Conservation (phyloP, 1,140 invertebrate genomes). For the Akabosia matsudoensis region DNA sequence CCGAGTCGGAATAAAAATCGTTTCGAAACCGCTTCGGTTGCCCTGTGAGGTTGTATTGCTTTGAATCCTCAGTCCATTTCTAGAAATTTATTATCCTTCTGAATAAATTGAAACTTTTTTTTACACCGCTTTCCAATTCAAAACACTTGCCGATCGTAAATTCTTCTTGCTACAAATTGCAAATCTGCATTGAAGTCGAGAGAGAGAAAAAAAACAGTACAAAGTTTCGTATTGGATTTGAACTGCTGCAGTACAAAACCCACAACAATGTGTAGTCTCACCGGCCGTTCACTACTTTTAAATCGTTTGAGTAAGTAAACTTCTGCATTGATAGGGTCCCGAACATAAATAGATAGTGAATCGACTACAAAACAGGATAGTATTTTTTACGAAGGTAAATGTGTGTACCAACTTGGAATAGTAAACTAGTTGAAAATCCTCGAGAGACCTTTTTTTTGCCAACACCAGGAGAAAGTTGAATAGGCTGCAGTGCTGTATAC, state of each 20-base stretch:
- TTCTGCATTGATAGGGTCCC: background rate
- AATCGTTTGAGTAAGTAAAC: background rate
- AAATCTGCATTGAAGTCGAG: constrained; percentile 16
- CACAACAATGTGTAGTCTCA: background rate
- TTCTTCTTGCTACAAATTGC: too few relatives aligned
- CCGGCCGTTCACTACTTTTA: background rate
- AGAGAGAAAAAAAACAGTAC: too few relatives aligned
- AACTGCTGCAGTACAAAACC: background rate
- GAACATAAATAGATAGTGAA: background rate
- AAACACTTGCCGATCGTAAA: constrained; percentile 13
- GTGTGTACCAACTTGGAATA: too few relatives aligned
- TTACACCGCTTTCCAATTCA: constrained; percentile 15
- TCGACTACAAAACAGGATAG: background rate
- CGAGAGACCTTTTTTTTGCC: background rate
- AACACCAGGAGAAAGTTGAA: constrained; percentile 3
- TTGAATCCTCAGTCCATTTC: background rate
- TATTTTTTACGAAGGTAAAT: too few relatives aligned
- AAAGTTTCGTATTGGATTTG: too few relatives aligned
- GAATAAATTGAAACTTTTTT: constrained; percentile 17
- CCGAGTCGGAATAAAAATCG: too few relatives aligned
- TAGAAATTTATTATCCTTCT: constrained; percentile 8
- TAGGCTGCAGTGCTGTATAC: background rate
- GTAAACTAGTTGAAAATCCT: background rate
- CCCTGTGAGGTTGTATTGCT: background rate
- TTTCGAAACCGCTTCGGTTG: background rate